Base-by-base conservation (phyloP, 1,140 invertebrate genomes). In the Zaprionus taronus region DNA sequence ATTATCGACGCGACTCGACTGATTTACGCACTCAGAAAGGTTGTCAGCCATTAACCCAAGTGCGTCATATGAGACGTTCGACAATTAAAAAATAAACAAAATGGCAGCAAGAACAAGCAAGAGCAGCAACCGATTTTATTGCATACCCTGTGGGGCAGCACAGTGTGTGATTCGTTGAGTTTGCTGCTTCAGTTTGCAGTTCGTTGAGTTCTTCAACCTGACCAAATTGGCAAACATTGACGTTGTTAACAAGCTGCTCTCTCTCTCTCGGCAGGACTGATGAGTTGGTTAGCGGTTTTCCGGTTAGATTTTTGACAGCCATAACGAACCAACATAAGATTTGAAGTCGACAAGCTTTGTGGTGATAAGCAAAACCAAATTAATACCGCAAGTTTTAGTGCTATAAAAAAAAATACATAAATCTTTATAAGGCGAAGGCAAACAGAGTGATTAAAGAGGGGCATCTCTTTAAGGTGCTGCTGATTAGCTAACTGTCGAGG, bases 31-130 rank as follows among this genome's bases (percentile, higher is more conserved):
- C 74, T 77, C 67, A 63, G 63, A 47, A 72, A 49, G 70, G 28
- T 41, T 72, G 70, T 72, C 74, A 70, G 70, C 74, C 67, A 72
- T 77, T 77, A 77, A 77, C 58, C 58, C 68, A 44, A 72, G 72
- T 47, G 38, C 57, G 67, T 79, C 67, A 76, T 79, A 66, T 56
- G 77, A 71, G 74, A 69, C 44, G 60, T 69, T 64, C 7, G 56
- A 76, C 68, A 76, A 72, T 72, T 63, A 72, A 60, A 70, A 75
- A 15, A 24, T 70, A 17, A 17, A 7, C 24, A 36, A 67, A 68
- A 53, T 55, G 20, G 38, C 24, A 17, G 14, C 17, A 26, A 60
- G 3, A 51, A 53, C 14, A 60, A 51, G 36, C 36, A 28, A 7
- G 20, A 58, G 15, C 17, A 61, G 11, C n/a, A 58, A 53, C 57